Evolutionary conservation across 2,888 invertebrate species (phyloP), one percentile per base, ranked within the genome.

Genomic region (Oligia strigilis): DNA sequence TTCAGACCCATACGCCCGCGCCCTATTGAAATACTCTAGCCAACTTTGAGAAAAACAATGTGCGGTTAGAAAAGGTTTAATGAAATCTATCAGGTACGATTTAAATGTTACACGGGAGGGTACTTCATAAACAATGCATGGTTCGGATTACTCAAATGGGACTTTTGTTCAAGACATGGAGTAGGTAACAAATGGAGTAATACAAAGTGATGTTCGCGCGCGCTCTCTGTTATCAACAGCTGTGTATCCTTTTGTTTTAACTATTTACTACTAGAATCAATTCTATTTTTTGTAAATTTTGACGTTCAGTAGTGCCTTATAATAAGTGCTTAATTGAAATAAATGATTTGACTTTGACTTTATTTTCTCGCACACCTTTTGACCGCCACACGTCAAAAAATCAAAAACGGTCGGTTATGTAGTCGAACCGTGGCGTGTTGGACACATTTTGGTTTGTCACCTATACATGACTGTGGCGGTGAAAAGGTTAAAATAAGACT

Each of bases 81-180:
- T 85, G 79, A 87, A 86, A 90, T 86, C 89, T 84, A 88, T 88
- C 84, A 86, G 77, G 82, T 86, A 85, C 74, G 65, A 80, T 86
- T 83, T 83, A 85, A 87, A 85, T 84, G 87, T 84, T 86, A 81
- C 72, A 80, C 73, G 65, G 60, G 71, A 82, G 80, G 80, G 82
- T 69, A 83, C 78, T 84, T 87, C 87, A 91, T 88, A 87, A 90
- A 90, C 84, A 88, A 91, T 90, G 85, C 83, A 88, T 72, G 80
- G 60, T 71, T 72, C 77, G 82, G 88, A 83, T 82, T 87, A 83
- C 84, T 75, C 77, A 82, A 82, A 81, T 78, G 65, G n/a, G 66
- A 82, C 65, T 75, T 78, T 69, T 58, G 64, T 66, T 65, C 14
- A 72, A 0, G 62, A 80, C 87, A 67, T 23, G 19, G 84, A 87